Evolutionary conservation across 2,888 invertebrate species (phyloP).

Genomic region (Noctua pronuba): DNA sequence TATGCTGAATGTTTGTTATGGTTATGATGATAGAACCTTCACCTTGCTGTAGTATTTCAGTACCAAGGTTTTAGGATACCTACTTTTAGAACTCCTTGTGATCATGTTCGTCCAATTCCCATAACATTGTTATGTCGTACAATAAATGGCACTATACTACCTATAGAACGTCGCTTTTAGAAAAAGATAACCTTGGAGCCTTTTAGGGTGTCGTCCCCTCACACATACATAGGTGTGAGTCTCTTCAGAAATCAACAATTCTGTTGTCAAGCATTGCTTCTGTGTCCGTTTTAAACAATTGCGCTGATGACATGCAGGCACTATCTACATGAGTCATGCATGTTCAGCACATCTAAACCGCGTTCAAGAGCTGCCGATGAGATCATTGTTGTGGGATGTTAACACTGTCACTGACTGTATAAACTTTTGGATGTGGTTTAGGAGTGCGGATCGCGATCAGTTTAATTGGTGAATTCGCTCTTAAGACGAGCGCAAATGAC

Average conservation of each 20-base stretch:
- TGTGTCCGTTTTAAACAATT: not conserved
- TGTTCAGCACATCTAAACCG: not conserved
- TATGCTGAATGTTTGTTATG: slow-evolving; percentile 18
- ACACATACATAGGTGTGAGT: not conserved
- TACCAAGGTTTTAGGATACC: not conserved
- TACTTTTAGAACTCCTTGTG: not conserved
- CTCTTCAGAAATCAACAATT: not conserved
- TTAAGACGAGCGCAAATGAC: not conserved
- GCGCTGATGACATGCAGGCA: not conserved
- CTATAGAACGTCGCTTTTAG: not conserved
- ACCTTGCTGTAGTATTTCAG: not conserved
- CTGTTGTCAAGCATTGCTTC: not conserved
- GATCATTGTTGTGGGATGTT: not conserved
- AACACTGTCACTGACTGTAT: not conserved
- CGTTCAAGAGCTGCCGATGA: not conserved
- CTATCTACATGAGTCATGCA: not conserved
- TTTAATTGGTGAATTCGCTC: not conserved
- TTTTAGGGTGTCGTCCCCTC: no score
- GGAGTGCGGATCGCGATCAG: not conserved
- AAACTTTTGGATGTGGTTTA: not conserved
- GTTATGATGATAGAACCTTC: slow-evolving; percentile 21
- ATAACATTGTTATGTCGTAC: not conserved
- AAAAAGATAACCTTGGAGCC: not conserved
- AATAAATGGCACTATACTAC: not conserved
- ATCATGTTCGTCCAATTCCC: not conserved